Base-by-base conservation (phyloP, 2,797 vertebrate species). In the Sebastes trivittatus region DNA sequence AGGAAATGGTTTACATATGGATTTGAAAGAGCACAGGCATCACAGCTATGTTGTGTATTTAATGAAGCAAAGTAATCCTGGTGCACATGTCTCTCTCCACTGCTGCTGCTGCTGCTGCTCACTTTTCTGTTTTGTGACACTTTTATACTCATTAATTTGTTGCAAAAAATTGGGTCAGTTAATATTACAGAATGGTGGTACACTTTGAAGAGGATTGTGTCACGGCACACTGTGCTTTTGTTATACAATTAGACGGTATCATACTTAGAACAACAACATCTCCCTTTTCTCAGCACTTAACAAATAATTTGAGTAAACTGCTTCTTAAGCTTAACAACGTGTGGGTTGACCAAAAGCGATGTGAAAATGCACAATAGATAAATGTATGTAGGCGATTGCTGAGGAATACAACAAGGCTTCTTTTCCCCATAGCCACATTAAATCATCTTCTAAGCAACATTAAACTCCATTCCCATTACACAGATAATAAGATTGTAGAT, bases 1-100 rank as follows among this genome's bases (percentile, higher is more conserved):
- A 90, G 93, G 88, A 94, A 93, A 90, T 94, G 88, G 93, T 95
- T 95, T 94, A 91, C 91, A 95, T 91, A 94, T 92, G 95, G 93
- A 93, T 94, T 89, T 93, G 85, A 93, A 88, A 92, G 81, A 89
- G 91, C 85, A 71, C 56, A 72, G 90, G 86, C 92, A 91, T 92
- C 87, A 85, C 89, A 91, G 87, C 90, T 91, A 93, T 87, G 89
- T 88, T 89, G 78, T 67, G 82, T 88, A 91, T 89, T 89, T 93
- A 91, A 89, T 87, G 79, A 93, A 91, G 89, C 85, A 83, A 87
- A 90, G 80, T 90, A 90, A 73, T 87, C 78, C 78, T 59, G 56
- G 56, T 77, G 77, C 78, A 86, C 54, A 76, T 71, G 73, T 85
- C 65, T 88, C 77, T 77, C 72, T 77, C 27, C 30, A 11, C 75